These are phyloP conservation scores for Eremobia ochroleuca DNA, from an alignment of 2,888 invertebrate genomes.

Conservation along the genomic window DNA sequence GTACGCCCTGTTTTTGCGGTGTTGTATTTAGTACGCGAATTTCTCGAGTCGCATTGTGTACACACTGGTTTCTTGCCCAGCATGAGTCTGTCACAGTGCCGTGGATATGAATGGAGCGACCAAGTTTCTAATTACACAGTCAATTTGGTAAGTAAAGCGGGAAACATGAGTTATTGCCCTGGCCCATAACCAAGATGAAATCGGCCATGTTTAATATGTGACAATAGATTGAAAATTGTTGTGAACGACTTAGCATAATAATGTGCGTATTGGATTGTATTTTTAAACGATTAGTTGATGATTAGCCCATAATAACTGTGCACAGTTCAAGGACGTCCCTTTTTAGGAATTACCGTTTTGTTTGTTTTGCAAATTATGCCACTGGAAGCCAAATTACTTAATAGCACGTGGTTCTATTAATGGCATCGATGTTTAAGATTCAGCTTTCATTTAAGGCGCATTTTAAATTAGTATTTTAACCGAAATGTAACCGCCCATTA, in stretches of 20 bases:
- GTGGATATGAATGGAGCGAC: constrained; percentile 80
- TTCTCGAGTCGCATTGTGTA: constrained; percentile 86
- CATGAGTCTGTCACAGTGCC: constrained; percentile 84
- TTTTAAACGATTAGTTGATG: constrained; percentile 80
- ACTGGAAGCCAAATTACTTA: constrained; percentile 27
- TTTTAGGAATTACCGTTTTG: constrained; percentile 46
- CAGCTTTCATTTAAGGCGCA: not conserved
- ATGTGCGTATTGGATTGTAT: constrained; percentile 77
- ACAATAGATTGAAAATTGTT: constrained; percentile 80
- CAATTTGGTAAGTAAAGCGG: constrained; percentile 88
- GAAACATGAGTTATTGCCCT: constrained; percentile 87
- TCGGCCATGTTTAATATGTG: constrained; percentile 82
- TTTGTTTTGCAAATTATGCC: constrained; percentile 65
- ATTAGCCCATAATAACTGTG: constrained; percentile 77
- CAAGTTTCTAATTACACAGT: constrained; percentile 89
- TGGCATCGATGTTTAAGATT: not conserved
- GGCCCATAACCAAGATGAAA: constrained; percentile 85
- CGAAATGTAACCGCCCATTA: not conserved
- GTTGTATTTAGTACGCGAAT: constrained; percentile 89
- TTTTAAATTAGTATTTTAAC: not conserved
- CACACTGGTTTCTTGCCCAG: constrained; percentile 88
- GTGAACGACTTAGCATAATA: constrained; percentile 81
- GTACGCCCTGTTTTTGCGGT: constrained; percentile 89
- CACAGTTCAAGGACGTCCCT: constrained; percentile 47
- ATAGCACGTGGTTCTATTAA: constrained; percentile 34